phyloP scores from a whole-genome alignment of 64 coral and sea anemone species.

The Hydrozoanthus tunicans region DNA sequence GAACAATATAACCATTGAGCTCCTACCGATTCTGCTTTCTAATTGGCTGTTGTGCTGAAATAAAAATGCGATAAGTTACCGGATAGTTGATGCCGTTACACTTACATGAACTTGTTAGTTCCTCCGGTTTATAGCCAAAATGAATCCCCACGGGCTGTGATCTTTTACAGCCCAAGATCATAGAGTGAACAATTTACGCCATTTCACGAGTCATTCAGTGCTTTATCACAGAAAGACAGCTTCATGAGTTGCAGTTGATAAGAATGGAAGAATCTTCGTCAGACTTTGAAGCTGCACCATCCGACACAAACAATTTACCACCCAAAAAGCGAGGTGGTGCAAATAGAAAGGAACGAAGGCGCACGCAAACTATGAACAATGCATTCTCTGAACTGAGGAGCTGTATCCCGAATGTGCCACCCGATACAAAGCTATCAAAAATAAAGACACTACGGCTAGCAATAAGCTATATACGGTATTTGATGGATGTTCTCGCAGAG shows the following conservation, averaged over 20 bases:
- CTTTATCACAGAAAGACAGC: neutral
- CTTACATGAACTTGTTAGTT: neutral
- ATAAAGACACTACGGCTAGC: constrained; percentile 93
- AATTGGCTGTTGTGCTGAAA: constrained; percentile 49
- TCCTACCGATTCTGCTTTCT: neutral
- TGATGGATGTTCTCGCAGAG: constrained; percentile 89
- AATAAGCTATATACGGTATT: constrained; percentile 92
- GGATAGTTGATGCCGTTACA: constrained; percentile 15
- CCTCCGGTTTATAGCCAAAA: neutral
- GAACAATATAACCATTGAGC: constrained; percentile 40
- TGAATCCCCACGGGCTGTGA: neutral
- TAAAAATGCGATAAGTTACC: constrained; percentile 57
- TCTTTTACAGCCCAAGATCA: neutral
- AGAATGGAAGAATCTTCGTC: constrained; percentile 21
- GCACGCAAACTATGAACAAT: constrained; percentile 93
- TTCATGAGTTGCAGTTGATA: constrained; percentile 19
- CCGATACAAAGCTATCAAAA: constrained; percentile 93
- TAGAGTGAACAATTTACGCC: neutral
- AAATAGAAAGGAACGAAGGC: constrained; percentile 91
- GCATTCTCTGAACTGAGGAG: constrained; percentile 92
- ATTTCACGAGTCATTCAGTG: neutral
- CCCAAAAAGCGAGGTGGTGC: constrained; percentile 62
- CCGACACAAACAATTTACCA: neutral
- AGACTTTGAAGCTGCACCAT: constrained; percentile 2
- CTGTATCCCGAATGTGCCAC: constrained; percentile 90